phyloP scores from a whole-genome alignment of 2,797 vertebrate species.

The Erethizon dorsatum region DNA sequence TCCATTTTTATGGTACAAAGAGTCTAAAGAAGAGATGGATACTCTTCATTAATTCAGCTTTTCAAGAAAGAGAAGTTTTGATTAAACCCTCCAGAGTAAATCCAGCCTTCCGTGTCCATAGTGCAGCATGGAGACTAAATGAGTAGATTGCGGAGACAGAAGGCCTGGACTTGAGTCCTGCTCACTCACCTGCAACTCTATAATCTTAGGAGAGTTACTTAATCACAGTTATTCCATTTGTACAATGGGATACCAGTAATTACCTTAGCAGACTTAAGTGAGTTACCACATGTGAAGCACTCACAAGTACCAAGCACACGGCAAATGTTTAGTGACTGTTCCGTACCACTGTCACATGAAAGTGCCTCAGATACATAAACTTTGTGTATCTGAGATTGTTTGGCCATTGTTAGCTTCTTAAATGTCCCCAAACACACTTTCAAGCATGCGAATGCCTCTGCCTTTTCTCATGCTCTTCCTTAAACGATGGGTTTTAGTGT shows the following conservation, averaged over 20 bases:
- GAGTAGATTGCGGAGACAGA: background rate
- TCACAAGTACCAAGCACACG: background rate
- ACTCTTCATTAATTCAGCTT: constrained; percentile 26
- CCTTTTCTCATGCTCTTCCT: background rate
- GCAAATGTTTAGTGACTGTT: background rate
- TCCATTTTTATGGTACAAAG: background rate
- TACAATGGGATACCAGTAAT: background rate
- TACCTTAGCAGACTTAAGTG: background rate
- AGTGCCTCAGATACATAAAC: background rate
- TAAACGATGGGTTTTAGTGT: background rate
- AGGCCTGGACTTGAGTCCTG: background rate
- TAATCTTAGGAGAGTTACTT: background rate
- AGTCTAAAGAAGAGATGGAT: background rate
- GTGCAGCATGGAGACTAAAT: background rate
- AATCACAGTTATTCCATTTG: background rate
- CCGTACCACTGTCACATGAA: background rate
- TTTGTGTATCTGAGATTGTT: background rate
- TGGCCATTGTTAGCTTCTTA: background rate
- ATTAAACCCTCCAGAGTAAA: constrained; percentile 31
- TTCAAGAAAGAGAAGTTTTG: constrained; percentile 28
- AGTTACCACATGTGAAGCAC: background rate
- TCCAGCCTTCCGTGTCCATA: background rate
- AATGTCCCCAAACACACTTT: background rate
- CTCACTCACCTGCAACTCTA: background rate
- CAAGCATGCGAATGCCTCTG: background rate